A percentile compares a stretch with the other conserved stretches of the same genome.
phyloP scores from a whole-genome alignment of 2,113 vertebrate species.

The Myanophis thanlyinensis region DNA sequence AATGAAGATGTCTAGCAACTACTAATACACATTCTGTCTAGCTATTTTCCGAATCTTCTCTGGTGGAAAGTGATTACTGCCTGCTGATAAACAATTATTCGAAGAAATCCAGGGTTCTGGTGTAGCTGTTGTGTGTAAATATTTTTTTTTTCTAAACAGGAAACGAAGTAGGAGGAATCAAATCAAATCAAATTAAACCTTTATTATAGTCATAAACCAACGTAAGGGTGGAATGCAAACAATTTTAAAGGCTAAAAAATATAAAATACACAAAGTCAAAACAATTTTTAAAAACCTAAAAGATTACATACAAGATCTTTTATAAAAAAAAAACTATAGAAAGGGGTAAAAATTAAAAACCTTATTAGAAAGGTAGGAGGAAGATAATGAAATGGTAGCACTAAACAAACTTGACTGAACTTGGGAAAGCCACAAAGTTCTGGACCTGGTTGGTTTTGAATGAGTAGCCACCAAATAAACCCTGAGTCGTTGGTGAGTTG shows the following conservation, averaged over 20 bases:
- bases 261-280: not conserved
- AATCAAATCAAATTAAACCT: not conserved
- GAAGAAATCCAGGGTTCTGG: not conserved
- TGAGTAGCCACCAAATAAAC: not conserved
- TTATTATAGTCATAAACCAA: not conserved
- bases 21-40: not conserved
- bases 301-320: not conserved
- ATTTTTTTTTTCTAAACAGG: not conserved
- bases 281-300: not conserved
- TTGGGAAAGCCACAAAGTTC: not conserved
- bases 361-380: not conserved
- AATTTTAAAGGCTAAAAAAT: not conserved
- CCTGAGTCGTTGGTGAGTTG: not conserved
- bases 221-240: not conserved
- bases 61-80: not conserved
- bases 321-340: not conserved
- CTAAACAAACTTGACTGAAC: not conserved
- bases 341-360: not conserved
- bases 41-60: not conserved
- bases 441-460: not conserved
- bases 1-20: not conserved
- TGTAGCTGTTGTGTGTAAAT: not conserved
- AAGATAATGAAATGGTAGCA: not conserved
- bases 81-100: not conserved
- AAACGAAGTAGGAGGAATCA: not conserved